Percentiles rank a stretch among this genome's conserved stretches.
Evolutionary conservation across 1,140 invertebrate species (phyloP).

Genomic region (Dendrolimus kikuchii): DNA sequence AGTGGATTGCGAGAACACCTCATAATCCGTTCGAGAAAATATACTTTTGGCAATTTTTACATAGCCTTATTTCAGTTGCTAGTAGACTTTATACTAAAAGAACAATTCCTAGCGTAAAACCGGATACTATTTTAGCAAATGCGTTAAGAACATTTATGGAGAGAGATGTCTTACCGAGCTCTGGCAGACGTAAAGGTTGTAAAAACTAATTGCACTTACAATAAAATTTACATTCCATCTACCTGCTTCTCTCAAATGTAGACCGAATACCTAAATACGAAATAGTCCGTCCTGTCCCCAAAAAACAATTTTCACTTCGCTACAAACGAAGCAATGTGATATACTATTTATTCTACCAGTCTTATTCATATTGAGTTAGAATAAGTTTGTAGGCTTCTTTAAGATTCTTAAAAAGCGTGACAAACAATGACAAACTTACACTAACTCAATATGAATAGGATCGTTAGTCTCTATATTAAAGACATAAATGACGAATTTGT

Average conservation of each 20-base stretch:
- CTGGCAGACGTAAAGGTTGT: conserved; percentile 52
- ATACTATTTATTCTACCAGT: too few species aligned
- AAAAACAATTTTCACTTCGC: too few species aligned
- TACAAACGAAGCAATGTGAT: too few species aligned
- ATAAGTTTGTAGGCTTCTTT: too few species aligned
- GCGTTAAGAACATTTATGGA: conserved; percentile 70
- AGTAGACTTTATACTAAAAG: conserved; percentile 61
- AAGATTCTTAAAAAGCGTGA: too few species aligned
- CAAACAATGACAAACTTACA: too few species aligned
- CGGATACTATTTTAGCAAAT: conserved; percentile 57
- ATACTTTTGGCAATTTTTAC: conserved; percentile 75
- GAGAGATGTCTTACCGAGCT: conserved; percentile 54
- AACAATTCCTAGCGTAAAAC: conserved; percentile 38
- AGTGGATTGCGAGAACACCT: conserved; percentile 50
- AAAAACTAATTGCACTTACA: neutral
- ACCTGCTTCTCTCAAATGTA: too few species aligned
- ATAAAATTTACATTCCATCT: neutral
- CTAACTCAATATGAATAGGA: too few species aligned
- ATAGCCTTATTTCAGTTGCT: conserved; percentile 67
- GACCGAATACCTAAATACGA: too few species aligned
- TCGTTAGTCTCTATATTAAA: too few species aligned
- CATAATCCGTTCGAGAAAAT: conserved; percentile 74
- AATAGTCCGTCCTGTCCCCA: too few species aligned
- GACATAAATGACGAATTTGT: neutral
- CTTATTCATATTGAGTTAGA: too few species aligned